phyloP scores from a whole-genome alignment of 23 tunicate genomes.

The Botrylloides violaceus region DNA sequence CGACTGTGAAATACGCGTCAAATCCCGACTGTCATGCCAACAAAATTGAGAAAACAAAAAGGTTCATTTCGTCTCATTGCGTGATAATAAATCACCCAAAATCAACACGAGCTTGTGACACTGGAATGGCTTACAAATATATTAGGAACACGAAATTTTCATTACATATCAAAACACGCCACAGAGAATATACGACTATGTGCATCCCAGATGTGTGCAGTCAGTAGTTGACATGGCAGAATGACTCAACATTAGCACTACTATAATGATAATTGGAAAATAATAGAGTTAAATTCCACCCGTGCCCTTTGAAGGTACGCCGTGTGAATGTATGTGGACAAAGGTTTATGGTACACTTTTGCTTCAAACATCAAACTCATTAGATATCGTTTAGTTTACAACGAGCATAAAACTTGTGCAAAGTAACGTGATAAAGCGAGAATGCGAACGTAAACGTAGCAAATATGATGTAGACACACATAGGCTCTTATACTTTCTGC shows the following conservation, averaged over 20 bases:
- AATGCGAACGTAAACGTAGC: too few species aligned
- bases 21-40: background rate
- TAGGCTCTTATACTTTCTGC: too few species aligned
- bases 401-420: too few species aligned
- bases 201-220: constrained; percentile 1
- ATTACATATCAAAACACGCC: background rate
- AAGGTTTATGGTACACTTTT: too few species aligned
- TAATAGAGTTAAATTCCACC: background rate
- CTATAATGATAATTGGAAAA: background rate
- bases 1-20: background rate
- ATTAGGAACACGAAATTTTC: constrained; percentile 2
- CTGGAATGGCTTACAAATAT: constrained; percentile 2
- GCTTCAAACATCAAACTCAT: too few species aligned
- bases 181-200: background rate
- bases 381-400: too few species aligned
- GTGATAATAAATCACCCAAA: constrained; percentile 2
- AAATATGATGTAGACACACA: too few species aligned
- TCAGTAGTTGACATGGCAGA: background rate
- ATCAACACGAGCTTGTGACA: background rate
- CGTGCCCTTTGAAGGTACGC: background rate
- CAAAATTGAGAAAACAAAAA: background rate
- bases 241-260: background rate
- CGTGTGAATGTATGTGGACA: too few species aligned
- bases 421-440: too few species aligned
- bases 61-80: background rate